Conservation (phyloP, 2,797 vertebrate species). For the Fratercula arctica region DNA sequence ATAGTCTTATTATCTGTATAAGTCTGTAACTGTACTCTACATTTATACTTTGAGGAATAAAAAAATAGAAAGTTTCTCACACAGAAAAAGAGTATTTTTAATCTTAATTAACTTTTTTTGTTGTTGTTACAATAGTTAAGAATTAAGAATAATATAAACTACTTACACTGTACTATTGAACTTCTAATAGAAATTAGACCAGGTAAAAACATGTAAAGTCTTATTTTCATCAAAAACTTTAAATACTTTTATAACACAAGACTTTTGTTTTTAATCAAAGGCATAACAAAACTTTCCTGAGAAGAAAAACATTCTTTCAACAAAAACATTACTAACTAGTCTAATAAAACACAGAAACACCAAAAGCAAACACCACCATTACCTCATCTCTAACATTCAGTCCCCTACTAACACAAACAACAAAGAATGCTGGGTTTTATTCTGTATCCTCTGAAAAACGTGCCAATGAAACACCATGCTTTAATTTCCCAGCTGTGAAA, state of each 20-base stretch:
- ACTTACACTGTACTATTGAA: accelerated
- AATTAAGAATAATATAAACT: accelerated
- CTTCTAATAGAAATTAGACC: accelerated
- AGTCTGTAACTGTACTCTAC: accelerated
- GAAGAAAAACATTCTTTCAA: accelerated
- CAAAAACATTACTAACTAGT: accelerated
- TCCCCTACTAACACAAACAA: accelerated
- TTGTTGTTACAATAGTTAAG: accelerated
- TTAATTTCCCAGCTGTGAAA: not conserved
- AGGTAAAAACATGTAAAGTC: accelerated
- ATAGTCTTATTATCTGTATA: accelerated
- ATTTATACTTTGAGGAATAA: accelerated
- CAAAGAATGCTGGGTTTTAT: not conserved
- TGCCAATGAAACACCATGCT: not conserved
- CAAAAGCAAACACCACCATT: accelerated
- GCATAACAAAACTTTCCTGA: accelerated
- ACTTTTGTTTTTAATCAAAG: accelerated
- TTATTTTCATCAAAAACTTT: accelerated
- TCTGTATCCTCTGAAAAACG: not conserved
- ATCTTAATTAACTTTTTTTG: accelerated
- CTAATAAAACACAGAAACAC: accelerated
- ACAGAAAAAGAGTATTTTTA: accelerated
- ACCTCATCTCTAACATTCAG: accelerated
- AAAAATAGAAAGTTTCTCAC: accelerated
- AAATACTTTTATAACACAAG: accelerated